Percentiles rank a stretch among this genome's conserved stretches.
These are phyloP conservation scores for Aradophagus sp. DNA, from an alignment of 1,140 invertebrate species.

Conservation along the genomic window DNA sequence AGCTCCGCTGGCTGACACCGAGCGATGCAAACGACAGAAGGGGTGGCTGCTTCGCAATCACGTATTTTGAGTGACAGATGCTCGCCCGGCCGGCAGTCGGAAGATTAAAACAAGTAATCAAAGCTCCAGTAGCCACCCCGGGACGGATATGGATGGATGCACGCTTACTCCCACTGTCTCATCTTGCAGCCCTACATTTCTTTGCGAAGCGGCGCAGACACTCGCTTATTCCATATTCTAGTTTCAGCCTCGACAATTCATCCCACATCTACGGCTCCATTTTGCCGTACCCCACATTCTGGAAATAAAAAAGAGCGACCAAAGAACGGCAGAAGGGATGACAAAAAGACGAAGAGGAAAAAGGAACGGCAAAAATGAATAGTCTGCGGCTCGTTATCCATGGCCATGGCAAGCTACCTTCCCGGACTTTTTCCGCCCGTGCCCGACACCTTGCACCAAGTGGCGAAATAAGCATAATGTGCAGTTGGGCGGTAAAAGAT, in stretches of 20 bases:
- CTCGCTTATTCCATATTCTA: conserved; percentile 40
- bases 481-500: too few relatives aligned
- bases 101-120: conserved; percentile 77
- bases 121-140: conserved; percentile 65
- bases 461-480: conserved; percentile 35
- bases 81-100: conserved; percentile 73
- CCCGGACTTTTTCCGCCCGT: conserved; percentile 19
- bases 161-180: conserved; percentile 52
- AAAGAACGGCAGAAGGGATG: neutral
- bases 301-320: conserved; percentile 22
- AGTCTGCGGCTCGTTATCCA: conserved; percentile 33
- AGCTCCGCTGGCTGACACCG: conserved; percentile 51
- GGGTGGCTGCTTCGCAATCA: conserved; percentile 69
- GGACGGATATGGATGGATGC: conserved; percentile 58
- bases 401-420: conserved; percentile 20
- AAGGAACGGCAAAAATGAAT: conserved; percentile 26
- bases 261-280: conserved; percentile 27
- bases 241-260: conserved; percentile 41
- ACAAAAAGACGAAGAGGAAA: conserved; percentile 4
- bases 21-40: conserved; percentile 55
- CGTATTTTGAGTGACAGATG: conserved; percentile 76
- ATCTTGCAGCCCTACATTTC: conserved; percentile 46
- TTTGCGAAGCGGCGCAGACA: conserved; percentile 41
- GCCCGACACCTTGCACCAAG: conserved; percentile 35
- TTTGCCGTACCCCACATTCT: conserved; percentile 33